Percentiles rank a stretch among this genome's conserved stretches.
These are phyloP conservation scores for Phycodurus eques DNA, from an alignment of 2,113 vertebrate species.

Conservation along the genomic window DNA sequence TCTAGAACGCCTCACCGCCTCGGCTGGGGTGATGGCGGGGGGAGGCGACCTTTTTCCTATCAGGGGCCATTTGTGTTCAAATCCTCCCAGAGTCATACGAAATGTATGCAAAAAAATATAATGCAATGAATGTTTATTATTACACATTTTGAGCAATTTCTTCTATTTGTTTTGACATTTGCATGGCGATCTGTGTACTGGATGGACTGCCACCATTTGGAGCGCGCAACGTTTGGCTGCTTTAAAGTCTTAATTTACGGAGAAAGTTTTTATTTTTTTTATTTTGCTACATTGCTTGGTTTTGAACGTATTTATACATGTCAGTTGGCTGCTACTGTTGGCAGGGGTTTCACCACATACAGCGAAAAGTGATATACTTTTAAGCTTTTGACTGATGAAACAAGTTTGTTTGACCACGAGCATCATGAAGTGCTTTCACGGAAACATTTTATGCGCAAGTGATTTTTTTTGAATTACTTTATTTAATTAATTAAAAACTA, in stretches of 20 bases:
- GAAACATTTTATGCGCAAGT: no score
- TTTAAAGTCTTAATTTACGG: constrained; percentile 63
- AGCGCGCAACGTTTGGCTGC: constrained; percentile 23
- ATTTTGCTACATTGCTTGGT: constrained; percentile 36
- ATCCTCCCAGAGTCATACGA: not conserved
- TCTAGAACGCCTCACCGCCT: constrained; percentile 62
- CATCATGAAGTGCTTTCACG: no score
- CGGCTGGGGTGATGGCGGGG: no score
- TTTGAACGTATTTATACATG: not conserved
- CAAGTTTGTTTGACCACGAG: no score
- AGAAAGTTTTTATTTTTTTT: constrained; percentile 14
- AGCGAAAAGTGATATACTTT: not conserved
- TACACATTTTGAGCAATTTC: not conserved
- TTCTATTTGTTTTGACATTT: not conserved
- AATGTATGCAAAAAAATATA: not conserved
- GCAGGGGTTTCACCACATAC: not conserved
- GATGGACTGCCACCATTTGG: constrained; percentile 24
- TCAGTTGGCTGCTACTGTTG: not conserved
- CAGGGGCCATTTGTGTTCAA: not conserved
- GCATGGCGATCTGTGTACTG: constrained; percentile 4
- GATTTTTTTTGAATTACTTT: no score
- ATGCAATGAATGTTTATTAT: not conserved
- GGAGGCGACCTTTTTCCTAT: not conserved
- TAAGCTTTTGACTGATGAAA: no score
- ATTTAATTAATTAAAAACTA: no score